phyloP scores from a whole-genome alignment of 2,888 invertebrate species.

The Leucophora obtusa region DNA sequence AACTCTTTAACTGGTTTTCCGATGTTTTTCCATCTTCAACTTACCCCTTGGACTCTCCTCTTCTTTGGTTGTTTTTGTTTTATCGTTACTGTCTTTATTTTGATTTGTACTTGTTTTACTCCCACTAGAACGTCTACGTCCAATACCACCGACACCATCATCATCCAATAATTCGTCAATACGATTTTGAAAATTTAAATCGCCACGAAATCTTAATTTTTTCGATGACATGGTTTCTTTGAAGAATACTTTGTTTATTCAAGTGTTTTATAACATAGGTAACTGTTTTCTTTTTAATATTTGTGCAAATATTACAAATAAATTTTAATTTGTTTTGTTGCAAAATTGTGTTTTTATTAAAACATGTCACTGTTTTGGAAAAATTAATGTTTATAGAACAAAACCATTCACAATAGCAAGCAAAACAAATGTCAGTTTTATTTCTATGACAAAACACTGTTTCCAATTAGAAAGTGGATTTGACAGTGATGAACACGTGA shows the following conservation, averaged over 20 bases:
- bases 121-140: slow-evolving; percentile 55
- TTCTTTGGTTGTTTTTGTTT: slow-evolving; percentile 49
- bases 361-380: slow-evolving; percentile 20
- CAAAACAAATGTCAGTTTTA: slow-evolving; percentile 34
- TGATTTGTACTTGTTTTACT: slow-evolving; percentile 37
- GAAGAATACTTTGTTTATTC: slow-evolving; percentile 2
- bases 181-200: slow-evolving; percentile 75
- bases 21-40: slow-evolving; percentile 20
- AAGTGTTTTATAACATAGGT: slow-evolving; percentile 6
- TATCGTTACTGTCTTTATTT: slow-evolving; percentile 46
- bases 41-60: slow-evolving; percentile 59
- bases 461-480: background rate
- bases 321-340: background rate
- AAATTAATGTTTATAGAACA: slow-evolving; percentile 20
- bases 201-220: slow-evolving; percentile 79
- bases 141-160: slow-evolving; percentile 37
- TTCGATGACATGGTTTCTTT: slow-evolving; percentile 69
- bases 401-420: slow-evolving; percentile 44
- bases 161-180: slow-evolving; percentile 72
- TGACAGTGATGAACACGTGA: background rate
- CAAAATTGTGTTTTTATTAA: slow-evolving; percentile 41
- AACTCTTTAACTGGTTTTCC: slow-evolving; percentile 52
- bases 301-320: background rate
- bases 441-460: slow-evolving; percentile 1
- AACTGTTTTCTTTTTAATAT: background rate